Conservation (phyloP, 2,113 vertebrate species). For the Donacobius atricapilla region DNA sequence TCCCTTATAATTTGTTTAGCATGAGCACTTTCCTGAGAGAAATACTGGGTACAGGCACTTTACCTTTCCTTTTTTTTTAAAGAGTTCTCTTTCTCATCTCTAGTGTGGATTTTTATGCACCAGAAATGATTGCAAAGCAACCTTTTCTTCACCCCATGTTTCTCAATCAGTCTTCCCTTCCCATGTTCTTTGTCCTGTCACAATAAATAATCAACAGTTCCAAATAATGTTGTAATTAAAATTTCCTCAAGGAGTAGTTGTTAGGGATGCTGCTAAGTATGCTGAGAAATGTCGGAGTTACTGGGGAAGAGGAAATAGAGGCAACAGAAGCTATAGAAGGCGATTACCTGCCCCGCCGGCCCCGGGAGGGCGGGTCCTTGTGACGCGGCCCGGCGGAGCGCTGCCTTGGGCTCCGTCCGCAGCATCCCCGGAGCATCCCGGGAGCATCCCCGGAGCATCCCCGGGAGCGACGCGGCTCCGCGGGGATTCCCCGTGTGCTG, state of each 20-base stretch:
- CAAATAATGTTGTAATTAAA: constrained; percentile 55
- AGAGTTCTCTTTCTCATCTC: background rate
- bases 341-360: background rate
- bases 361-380: background rate
- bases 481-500: background rate
- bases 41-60: background rate
- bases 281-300: background rate
- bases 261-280: constrained; percentile 33
- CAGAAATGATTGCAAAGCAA: background rate
- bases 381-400: background rate
- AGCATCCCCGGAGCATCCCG: background rate
- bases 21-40: background rate
- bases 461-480: accelerated
- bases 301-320: background rate
- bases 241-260: constrained; percentile 13
- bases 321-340: background rate
- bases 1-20: background rate
- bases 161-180: constrained; percentile 8
- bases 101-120: background rate
- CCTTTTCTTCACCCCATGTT: background rate
- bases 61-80: background rate
- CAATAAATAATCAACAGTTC: constrained; percentile 42
- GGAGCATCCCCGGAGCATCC: no score
- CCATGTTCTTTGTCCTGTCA: constrained; percentile 42
- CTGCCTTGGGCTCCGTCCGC: background rate